Evolutionary conservation across 2,113 vertebrate species (phyloP).

Genomic region (Erinaceus europaeus): DNA sequence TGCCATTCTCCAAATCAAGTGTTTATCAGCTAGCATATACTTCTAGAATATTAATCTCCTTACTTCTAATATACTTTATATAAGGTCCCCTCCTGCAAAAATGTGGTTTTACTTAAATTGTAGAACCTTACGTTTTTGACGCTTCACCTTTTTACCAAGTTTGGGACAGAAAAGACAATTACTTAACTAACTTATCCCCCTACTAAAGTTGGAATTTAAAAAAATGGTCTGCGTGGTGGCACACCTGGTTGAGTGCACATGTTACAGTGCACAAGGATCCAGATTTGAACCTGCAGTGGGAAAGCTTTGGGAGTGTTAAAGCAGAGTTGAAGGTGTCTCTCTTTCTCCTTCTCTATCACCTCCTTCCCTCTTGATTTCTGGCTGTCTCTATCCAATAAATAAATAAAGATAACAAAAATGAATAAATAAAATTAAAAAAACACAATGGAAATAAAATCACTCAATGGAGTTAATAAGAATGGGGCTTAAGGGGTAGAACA

Average conservation of each 20-base stretch:
- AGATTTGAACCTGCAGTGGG: too few species aligned
- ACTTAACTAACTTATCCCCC: background rate
- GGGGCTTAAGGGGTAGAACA: background rate
- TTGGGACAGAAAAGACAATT: slow-evolving; percentile 19
- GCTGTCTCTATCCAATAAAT: too few species aligned
- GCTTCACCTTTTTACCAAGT: background rate
- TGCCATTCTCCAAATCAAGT: background rate
- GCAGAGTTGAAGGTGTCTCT: too few species aligned
- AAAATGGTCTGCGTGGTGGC: too few species aligned
- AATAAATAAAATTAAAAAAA: too few species aligned
- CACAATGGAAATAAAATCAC: background rate
- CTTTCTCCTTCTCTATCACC: too few species aligned
- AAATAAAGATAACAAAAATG: too few species aligned
- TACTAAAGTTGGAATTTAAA: background rate
- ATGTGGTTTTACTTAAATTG: background rate
- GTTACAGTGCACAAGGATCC: too few species aligned
- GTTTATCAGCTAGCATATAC: background rate
- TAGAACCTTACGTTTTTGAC: background rate
- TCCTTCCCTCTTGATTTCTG: too few species aligned
- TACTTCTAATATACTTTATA: background rate
- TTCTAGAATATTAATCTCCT: background rate
- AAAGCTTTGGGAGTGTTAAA: too few species aligned
- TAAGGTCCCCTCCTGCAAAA: background rate
- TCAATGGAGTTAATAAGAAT: background rate
- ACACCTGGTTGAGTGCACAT: too few species aligned